Evolutionary conservation across 2,113 vertebrate species (phyloP), one percentile per base, ranked within the genome.

Genomic region (Connochaetes taurinus): DNA sequence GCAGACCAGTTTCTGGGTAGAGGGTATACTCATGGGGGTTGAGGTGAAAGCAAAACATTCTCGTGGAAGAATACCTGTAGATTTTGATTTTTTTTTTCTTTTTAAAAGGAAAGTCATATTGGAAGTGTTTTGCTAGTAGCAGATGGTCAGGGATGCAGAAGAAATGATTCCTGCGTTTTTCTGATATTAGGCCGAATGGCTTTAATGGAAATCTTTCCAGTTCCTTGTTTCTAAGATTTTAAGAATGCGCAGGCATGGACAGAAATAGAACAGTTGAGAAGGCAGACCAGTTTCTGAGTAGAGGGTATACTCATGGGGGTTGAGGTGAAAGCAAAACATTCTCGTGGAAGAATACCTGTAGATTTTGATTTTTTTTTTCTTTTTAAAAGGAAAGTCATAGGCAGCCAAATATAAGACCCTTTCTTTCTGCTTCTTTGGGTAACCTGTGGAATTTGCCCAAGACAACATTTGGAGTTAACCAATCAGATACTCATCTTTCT

Each of bases 301-400:
- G n/a, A 78, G 50, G 23, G 29, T 83, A 76, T 83, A 76, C 85
- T 95, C 21, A 36, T 58, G 67, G 67, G 50, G 14, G 74, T 64
- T 83, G 45, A 95, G 23, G 50, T 82, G 90, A 90, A 4, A 90
- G 40, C 27, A 76, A 36, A 85, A 55, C 12, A 17, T 81, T 80
- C 45, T 93, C 3, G 10, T 62, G 64, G 52, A 97, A 91, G 60
- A 96, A 55, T 21, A 53, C 64, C 67, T 74, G 11, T 74, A 95
- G 40, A 81, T 78, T 96, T 94, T 93, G 19, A 84, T 58, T 88
- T 45, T 0, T 90, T 86, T 97, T 97, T 7, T 82, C 96, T 98
- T 97, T 97, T 95, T 90, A 90, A 96, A 76, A 83, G 95, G 10
- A 78, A 45, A 86, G 45, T 76, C 67, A 29, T 53, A 93, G 82